phyloP scores from a whole-genome alignment of 2,113 vertebrate species.

The Rallus limicola region DNA sequence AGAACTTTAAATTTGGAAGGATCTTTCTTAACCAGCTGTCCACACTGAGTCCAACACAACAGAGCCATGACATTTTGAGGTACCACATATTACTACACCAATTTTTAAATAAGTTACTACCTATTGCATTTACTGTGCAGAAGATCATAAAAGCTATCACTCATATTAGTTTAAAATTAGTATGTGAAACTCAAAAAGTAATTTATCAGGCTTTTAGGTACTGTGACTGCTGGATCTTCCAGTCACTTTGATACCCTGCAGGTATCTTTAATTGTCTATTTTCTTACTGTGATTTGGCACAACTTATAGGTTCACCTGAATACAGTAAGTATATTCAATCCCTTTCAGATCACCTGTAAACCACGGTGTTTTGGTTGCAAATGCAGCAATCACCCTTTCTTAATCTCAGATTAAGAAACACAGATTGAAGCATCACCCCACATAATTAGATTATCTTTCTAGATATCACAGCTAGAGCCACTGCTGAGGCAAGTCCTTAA shows the following conservation, averaged over 20 bases:
- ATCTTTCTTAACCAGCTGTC: not conserved
- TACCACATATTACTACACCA: not conserved
- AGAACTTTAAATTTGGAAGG: not conserved
- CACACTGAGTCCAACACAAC: not conserved
- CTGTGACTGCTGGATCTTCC: not conserved
- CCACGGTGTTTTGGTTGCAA: not conserved
- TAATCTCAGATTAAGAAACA: not conserved
- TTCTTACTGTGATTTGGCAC: not conserved
- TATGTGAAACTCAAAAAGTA: not conserved
- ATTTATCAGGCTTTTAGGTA: not conserved
- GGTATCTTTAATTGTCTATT: not conserved
- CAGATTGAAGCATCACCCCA: not conserved
- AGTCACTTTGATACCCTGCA: not conserved
- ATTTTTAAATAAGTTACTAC: not conserved
- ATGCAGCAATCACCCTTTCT: not conserved
- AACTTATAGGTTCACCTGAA: not conserved
- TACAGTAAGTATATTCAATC: not conserved
- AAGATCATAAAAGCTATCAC: not conserved
- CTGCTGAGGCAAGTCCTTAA: not conserved
- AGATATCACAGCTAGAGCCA: not conserved
- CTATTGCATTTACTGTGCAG: not conserved
- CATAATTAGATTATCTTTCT: not conserved
- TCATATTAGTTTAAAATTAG: not conserved
- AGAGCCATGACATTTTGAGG: not conserved
- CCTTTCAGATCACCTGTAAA: not conserved